These are phyloP conservation scores for Drosophila fulvimacula DNA, from an alignment of 2,888 invertebrate genomes.

Conservation along the genomic window DNA sequence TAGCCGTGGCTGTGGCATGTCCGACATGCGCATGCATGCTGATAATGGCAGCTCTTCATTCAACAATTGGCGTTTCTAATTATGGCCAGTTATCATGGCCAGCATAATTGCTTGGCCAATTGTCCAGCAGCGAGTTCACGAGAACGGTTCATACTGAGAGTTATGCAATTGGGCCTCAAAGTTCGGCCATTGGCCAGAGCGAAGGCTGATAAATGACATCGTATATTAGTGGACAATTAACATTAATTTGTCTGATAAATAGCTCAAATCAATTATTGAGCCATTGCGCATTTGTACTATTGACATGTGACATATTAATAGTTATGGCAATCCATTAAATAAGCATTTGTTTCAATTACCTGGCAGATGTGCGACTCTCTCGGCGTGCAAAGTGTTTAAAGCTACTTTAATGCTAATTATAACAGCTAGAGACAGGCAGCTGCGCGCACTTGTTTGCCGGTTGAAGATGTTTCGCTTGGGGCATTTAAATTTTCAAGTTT, in stretches of 20 bases:
- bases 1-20: background rate
- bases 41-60: constrained; percentile 23
- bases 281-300: constrained; percentile 35
- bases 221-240: constrained; percentile 71
- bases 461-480: constrained; percentile 67
- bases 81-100: constrained; percentile 46
- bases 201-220: constrained; percentile 44
- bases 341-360: constrained; percentile 73
- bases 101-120: constrained; percentile 47
- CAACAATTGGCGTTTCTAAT: constrained; percentile 43
- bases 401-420: constrained; percentile 72
- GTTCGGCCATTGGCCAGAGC: background rate
- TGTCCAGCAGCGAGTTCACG: constrained; percentile 19
- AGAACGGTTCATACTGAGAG: background rate
- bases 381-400: constrained; percentile 63
- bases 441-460: constrained; percentile 38
- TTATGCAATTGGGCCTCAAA: background rate
- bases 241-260: constrained; percentile 75
- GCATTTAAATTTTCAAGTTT: constrained; percentile 78
- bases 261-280: constrained; percentile 72
- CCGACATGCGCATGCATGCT: constrained; percentile 28
- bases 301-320: constrained; percentile 67
- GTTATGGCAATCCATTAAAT: constrained; percentile 63
- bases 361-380: background rate
- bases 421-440: constrained; percentile 37